Base-by-base conservation (phyloP, 2,797 vertebrate species). In the Siniperca undulata region DNA sequence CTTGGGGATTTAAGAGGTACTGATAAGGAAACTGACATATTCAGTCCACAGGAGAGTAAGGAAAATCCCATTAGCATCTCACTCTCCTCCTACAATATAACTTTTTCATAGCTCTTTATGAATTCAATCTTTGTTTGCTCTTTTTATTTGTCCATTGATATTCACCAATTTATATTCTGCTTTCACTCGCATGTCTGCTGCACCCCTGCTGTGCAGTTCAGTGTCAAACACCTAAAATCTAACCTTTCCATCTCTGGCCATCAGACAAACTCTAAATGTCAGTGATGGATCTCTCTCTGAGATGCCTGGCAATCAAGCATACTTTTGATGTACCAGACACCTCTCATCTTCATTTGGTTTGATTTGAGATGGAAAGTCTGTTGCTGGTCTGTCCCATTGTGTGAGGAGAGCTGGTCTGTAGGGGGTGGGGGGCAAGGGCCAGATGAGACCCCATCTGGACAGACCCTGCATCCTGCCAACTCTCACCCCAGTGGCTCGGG, bases 381-480 rank as follows among this genome's bases (percentile, higher is more conserved):
- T 74, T 68, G 74, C 78, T 75, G 58, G 70, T 77, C 81, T 79
- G 62, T 88, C 78, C 85, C 77, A 84, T 82, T 87, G 88, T 86
- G 85, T 62, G 72, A 60, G 53, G 67, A 70, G 74, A 74, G 80
- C 69, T 11, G 55, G 85, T 89, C 77, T 71, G 77, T 67, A 59
- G 73, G 61, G 71, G 20, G 62, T 44, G 34, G 66, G 46, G 46
- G 74, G 74, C 70, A 30, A 59, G 70, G 81, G 76, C 82, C 92
- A 92, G 92, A 92, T 91, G 90, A 93, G 91, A 89, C 89, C 94
- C 93, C 95, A 95, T 95, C 94, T 95, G 95, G 93, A 93, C 83
- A 38, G 78, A 89, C 75, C 83, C 74, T 9, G 59, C 80, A 78
- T 82, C 92, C 91, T 94, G 93, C 93, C 93, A 95, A 87, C 91